Percentiles rank a stretch among this genome's conserved stretches.
Conservation (phyloP, 2,888 invertebrate species). For the Drosophila melanosoma region DNA sequence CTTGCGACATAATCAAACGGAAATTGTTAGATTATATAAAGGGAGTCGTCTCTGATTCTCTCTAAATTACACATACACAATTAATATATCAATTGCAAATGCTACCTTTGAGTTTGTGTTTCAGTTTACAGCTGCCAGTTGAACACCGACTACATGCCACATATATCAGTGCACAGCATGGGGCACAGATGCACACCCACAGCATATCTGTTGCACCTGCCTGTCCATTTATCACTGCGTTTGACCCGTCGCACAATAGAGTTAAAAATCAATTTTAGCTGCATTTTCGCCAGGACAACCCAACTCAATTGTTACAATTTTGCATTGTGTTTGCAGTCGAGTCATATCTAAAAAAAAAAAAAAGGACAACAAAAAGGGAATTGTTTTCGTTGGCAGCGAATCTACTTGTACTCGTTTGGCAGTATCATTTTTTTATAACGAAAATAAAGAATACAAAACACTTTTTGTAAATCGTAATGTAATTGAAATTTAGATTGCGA, state of each 20-base stretch:
- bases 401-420: slow-evolving; percentile 14
- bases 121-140: slow-evolving; percentile 14
- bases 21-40: slow-evolving; percentile 20
- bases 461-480: slow-evolving; percentile 37
- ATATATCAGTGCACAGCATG: slow-evolving; percentile 45
- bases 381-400: slow-evolving; percentile 8
- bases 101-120: slow-evolving; percentile 28
- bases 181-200: slow-evolving; percentile 22
- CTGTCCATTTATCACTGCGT: slow-evolving; percentile 50
- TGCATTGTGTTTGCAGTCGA: slow-evolving; percentile 56
- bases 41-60: not conserved
- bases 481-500: slow-evolving; percentile 45
- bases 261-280: slow-evolving; percentile 56
- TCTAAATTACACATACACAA: slow-evolving; percentile 10
- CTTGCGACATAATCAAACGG: slow-evolving; percentile 32
- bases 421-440: slow-evolving; percentile 35
- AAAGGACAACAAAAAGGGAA: slow-evolving; percentile 8
- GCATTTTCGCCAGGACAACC: slow-evolving; percentile 41
- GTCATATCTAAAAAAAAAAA: slow-evolving; percentile 43
- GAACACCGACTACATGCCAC: slow-evolving; percentile 19
- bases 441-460: slow-evolving; percentile 15
- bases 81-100: slow-evolving; percentile 44
- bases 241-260: slow-evolving; percentile 34
- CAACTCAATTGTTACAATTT: slow-evolving; percentile 57
- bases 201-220: slow-evolving; percentile 50